These are phyloP conservation scores for Amphiprion ocellaris DNA, from an alignment of 2,113 vertebrate species.

Conservation along the genomic window DNA sequence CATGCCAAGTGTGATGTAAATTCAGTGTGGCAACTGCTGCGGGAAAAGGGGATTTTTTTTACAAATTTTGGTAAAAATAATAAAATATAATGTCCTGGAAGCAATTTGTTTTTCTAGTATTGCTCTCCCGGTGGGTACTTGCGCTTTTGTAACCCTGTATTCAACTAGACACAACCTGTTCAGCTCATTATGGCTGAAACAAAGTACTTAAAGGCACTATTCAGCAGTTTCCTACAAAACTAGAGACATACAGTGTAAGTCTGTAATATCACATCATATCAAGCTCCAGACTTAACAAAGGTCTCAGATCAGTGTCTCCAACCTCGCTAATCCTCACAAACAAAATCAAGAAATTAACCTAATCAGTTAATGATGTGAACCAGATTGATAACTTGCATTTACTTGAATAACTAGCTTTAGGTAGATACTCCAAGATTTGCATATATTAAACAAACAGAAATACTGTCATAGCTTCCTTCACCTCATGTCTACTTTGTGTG, in stretches of 20 bases:
- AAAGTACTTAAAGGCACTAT: conserved; percentile 71
- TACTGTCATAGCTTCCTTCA: neutral
- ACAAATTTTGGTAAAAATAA: no score
- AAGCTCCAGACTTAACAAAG: conserved; percentile 15
- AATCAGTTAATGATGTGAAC: neutral
- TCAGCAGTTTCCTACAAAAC: conserved; percentile 27
- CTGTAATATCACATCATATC: conserved; percentile 13
- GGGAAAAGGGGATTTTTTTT: neutral
- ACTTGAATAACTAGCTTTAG: neutral
- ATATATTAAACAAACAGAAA: conserved; percentile 2
- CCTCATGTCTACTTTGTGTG: neutral
- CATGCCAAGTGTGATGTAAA: conserved; percentile 15
- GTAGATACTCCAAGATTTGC: neutral
- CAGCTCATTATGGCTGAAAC: conserved; percentile 31
- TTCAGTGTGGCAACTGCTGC: neutral
- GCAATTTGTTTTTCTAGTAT: neutral
- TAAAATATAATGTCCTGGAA: neutral
- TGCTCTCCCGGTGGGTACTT: neutral
- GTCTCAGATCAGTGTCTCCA: conserved; percentile 6
- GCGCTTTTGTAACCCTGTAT: conserved; percentile 1
- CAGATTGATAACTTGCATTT: neutral
- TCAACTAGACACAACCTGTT: conserved; percentile 13
- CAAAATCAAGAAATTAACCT: neutral
- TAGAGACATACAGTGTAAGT: neutral
- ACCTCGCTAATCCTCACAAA: neutral